Base-by-base conservation (phyloP, 2,888 invertebrate species). In the Oligia fasciuncula region DNA sequence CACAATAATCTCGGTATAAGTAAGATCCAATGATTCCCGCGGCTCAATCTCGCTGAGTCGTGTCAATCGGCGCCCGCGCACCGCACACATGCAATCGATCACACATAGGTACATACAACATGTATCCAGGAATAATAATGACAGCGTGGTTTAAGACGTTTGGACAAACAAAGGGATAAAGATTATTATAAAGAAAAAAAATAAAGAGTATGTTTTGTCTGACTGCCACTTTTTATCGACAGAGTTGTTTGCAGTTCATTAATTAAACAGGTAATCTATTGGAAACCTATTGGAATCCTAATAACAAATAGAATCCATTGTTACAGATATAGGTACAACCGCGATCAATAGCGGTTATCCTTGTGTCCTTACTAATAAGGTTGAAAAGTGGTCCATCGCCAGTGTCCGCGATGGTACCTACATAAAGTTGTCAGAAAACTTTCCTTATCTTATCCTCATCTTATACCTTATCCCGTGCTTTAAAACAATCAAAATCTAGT, bases 21-120 rank as follows among this genome's bases (percentile, higher is more conserved):
- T 85, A 81, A 89, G 86, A 89, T 85, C 77, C 82, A 89, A 83
- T 89, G 83, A 91, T 90, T 88, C 87, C 88, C 77, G 80, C 77
- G 80, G 83, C 91, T 92, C 90, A 91, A 93, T 92, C 92, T 91
- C 85, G 88, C 91, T 91, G 92, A 93, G 89, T 90, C 88, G 77
- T 92, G 91, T 95, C 94, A 91, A 86, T 94, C 94, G 77, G 85
- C 95, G 92, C 92, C 67, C 67, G 90, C 91, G 90, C 92, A 87
- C 19, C 73, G 51, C 79, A 80, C 75, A 80, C 71, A 67, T 46
- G 43, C 62, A 46, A 60, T 73, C 65, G 40, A 66, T 51, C 29
- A 73, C 40, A 62, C 17, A 43, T 19, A 40, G 40, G 40, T 40
- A 35, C 17, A 2, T 43, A 43, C 63, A n/a, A 43, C 63, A n/a